A percentile compares a stretch with the other conserved stretches of the same genome.
phyloP scores from a whole-genome alignment of 2,113 vertebrate genomes.

The Nannospalax galili region DNA sequence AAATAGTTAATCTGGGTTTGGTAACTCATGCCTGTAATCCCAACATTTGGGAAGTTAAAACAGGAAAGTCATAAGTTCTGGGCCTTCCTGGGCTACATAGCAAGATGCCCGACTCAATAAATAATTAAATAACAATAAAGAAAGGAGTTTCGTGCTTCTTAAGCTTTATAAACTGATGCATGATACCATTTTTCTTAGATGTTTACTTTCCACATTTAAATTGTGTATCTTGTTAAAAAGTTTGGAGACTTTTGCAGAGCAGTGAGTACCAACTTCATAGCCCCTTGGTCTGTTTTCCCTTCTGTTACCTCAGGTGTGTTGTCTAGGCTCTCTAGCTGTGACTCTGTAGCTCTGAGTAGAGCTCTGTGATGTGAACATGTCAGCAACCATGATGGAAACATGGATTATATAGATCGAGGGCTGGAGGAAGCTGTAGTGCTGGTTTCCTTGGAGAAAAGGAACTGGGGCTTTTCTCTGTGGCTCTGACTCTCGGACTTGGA shows the following conservation, averaged over 20 bases:
- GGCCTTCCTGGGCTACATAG: background rate
- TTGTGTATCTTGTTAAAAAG: background rate
- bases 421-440: background rate
- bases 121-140: background rate
- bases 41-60: background rate
- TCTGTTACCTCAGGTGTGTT: background rate
- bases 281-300: background rate
- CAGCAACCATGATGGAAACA: background rate
- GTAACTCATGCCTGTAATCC: background rate
- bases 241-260: background rate
- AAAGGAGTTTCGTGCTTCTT: background rate
- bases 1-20: background rate
- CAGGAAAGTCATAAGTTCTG: background rate
- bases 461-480: background rate
- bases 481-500: background rate
- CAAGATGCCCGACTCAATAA: background rate
- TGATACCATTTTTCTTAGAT: background rate
- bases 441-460: background rate
- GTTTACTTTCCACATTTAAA: slow-evolving; percentile 14
- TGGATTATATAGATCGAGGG: background rate
- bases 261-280: background rate
- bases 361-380: background rate
- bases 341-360: background rate
- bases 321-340: background rate
- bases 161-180: background rate